Conservation (phyloP, 2,888 invertebrate species). For the Drosophila conformis region DNA sequence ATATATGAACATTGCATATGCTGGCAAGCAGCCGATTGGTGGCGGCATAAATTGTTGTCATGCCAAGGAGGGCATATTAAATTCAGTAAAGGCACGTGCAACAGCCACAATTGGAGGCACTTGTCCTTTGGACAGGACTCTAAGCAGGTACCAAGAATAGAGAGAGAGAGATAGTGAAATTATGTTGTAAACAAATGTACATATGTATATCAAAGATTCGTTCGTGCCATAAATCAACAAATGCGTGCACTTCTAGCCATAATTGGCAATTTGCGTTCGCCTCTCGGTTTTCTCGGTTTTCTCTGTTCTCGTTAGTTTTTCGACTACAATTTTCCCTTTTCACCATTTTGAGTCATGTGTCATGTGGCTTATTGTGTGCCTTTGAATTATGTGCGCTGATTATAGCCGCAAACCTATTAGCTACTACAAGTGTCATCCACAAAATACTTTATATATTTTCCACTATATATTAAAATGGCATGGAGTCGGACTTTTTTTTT, state of each 20-base stretch:
- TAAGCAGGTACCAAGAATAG: conserved; percentile 11
- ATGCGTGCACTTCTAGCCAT: conserved; percentile 70
- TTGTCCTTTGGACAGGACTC: conserved; percentile 15
- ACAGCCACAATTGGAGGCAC: conserved; percentile 57
- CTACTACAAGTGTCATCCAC: conserved; percentile 28
- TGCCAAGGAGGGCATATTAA: conserved; percentile 65
- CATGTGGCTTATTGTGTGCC: conserved; percentile 11
- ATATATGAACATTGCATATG: conserved; percentile 43
- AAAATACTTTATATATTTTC: not conserved
- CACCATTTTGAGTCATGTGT: conserved; percentile 6
- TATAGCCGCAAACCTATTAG: conserved; percentile 38
- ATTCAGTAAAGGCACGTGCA: conserved; percentile 69
- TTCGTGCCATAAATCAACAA: conserved; percentile 73
- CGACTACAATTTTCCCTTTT: not conserved
- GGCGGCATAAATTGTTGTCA: conserved; percentile 71
- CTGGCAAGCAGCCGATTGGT: conserved; percentile 26
- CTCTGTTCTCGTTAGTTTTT: conserved; percentile 58
- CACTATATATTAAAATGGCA: not conserved
- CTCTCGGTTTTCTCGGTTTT: conserved; percentile 42
- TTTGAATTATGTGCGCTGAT: conserved; percentile 41
- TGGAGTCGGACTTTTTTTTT: not conserved
- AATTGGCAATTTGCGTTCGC: conserved; percentile 75
- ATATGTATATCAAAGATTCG: conserved; percentile 66
- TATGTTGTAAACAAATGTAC: conserved; percentile 21
- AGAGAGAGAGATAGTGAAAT: conserved; percentile 2